Evolutionary conservation across 2,888 invertebrate genomes (phyloP), one percentile per base, ranked within the genome.

Genomic region (Margaritifera margaritifera): DNA sequence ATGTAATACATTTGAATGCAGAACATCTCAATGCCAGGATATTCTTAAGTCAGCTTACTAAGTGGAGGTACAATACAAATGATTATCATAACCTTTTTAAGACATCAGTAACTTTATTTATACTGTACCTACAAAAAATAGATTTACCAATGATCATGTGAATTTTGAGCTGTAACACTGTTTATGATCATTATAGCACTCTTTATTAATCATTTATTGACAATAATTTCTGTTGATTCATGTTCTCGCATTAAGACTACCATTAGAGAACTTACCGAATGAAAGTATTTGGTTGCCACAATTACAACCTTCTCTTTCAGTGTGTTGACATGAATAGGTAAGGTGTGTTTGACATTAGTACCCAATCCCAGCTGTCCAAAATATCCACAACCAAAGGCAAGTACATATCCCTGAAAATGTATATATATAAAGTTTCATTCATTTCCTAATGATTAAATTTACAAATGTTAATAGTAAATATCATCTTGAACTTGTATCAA

Each of bases 331-430:
- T 77, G 76, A 6, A 78, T 74, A 20, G 86, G 87, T 42, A 62
- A 59, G 2, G 84, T 74, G 2, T 77, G 75, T 67, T 88, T 88
- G 20, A 57, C 64, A 22, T 76, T 83, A 19, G 91, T 89, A 80
- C 92, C 92, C 18, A 93, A 84, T 19, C 94, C 95, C 42, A 96
- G 91, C 88, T 96, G 95, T 0, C 95, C 95, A 89, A 95, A 95
- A 79, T 93, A 93, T 76, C 94, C 94, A 68, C 94, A 83, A 90
- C 97, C 97, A 93, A 95, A 91, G 0, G 93, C 92, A 78, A 92
- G 93, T 64, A 95, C 93, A 75, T 93, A 92, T 25, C 95, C 95
- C 86, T 90, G 68, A 11, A 83, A 72, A 64, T 57, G 22, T 19
- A 68, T 31, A 2, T 25, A 52, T 22, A 53, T 24, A 53, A 22